Conservation (phyloP, 2,797 vertebrate genomes). For the Periophthalmus magnuspinnatus region DNA sequence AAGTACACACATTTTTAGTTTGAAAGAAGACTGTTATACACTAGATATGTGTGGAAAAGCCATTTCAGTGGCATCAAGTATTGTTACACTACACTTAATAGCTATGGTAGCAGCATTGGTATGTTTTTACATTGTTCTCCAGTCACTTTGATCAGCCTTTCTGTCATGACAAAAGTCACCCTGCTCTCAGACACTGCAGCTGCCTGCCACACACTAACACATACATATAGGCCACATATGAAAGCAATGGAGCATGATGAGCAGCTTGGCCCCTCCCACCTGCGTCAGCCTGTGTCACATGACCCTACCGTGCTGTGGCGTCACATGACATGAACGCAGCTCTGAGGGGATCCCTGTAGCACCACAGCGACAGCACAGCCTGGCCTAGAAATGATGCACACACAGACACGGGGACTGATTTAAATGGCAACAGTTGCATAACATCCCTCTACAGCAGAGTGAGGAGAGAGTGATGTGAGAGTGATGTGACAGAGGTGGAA, state of each 20-base stretch:
- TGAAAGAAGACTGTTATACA: neutral
- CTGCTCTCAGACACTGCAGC: conserved; percentile 1
- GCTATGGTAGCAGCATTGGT: neutral
- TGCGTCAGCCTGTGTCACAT: conserved; percentile 5
- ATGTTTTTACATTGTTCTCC: neutral
- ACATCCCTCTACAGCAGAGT: conserved; percentile 14
- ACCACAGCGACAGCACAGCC: conserved; percentile 31
- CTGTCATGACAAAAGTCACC: conserved; percentile 2
- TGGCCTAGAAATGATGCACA: conserved; percentile 46
- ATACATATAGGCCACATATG: conserved; percentile 5
- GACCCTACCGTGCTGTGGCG: neutral
- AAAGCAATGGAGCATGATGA: conserved; percentile 9
- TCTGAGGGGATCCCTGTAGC: conserved; percentile 15
- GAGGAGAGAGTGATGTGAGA: too few relatives aligned
- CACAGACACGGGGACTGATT: conserved; percentile 14
- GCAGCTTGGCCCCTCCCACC: conserved; percentile 2
- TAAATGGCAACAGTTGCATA: conserved; percentile 11
- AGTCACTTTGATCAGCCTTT: neutral
- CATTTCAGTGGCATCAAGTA: neutral
- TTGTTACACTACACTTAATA: neutral
- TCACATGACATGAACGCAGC: conserved; percentile 10
- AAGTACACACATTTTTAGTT: neutral
- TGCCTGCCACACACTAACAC: conserved; percentile 3
- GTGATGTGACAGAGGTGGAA: neutral
- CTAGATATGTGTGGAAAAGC: neutral